phyloP scores from a whole-genome alignment of 1,140 invertebrate species.

The Drosophila varians region DNA sequence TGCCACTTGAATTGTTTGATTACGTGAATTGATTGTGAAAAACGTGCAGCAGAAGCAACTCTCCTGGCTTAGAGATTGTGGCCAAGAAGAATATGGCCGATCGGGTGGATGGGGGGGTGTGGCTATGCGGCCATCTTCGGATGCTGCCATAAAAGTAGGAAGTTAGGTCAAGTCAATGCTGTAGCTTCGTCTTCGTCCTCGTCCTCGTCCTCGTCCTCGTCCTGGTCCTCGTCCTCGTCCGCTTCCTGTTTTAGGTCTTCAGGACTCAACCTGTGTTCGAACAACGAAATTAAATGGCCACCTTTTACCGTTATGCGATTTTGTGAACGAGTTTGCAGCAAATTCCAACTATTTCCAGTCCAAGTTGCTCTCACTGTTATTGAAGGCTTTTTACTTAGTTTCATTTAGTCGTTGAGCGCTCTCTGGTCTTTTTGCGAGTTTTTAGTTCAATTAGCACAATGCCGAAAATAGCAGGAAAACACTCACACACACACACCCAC shows the following conservation, averaged over 20 bases:
- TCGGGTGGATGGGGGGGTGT: neutral
- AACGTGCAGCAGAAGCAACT: constrained; percentile 75
- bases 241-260: neutral
- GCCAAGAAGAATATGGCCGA: constrained; percentile 11
- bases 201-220: neutral
- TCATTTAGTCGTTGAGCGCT: constrained; percentile 48
- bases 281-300: constrained; percentile 68
- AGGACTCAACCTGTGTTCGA: constrained; percentile 55
- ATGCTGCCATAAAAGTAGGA: constrained; percentile 45
- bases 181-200: constrained; percentile 2
- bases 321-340: constrained; percentile 13
- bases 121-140: constrained; percentile 22
- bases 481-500: constrained; percentile 1
- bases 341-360: constrained; percentile 25
- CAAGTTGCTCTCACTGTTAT: constrained; percentile 27
- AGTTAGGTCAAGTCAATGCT: constrained; percentile 38
- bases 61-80: constrained; percentile 35
- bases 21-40: constrained; percentile 83
- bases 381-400: constrained; percentile 73
- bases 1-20: constrained; percentile 83
- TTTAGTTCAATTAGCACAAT: constrained; percentile 77
- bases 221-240: neutral
- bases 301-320: constrained; percentile 53
- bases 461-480: constrained; percentile 32
- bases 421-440: constrained; percentile 40